A percentile compares a stretch with the other conserved stretches of the same genome.
Evolutionary conservation across 2,797 vertebrate genomes (phyloP).

Genomic region (Clarias laeviceps): DNA sequence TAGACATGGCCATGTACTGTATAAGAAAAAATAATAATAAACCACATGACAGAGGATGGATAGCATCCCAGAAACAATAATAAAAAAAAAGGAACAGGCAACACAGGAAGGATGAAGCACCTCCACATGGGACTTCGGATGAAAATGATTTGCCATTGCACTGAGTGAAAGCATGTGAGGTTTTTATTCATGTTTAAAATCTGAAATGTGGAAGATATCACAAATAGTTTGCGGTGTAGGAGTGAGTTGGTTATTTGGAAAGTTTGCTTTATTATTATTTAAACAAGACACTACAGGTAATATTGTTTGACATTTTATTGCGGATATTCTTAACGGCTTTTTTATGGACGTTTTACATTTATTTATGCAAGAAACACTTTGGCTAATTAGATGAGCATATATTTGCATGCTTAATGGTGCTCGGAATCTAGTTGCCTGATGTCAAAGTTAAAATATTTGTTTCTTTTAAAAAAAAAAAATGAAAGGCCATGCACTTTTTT

Average conservation of each 20-base stretch:
- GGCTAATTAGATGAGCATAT: slow-evolving; percentile 1
- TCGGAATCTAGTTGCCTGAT: neutral
- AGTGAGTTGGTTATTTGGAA: neutral
- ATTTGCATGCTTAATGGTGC: neutral
- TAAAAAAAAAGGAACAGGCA: neutral
- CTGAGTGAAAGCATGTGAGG: neutral
- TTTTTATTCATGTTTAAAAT: neutral
- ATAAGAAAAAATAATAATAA: neutral
- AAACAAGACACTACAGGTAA: neutral
- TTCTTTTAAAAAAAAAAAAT: neutral
- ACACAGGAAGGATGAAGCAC: neutral
- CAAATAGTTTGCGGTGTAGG: neutral
- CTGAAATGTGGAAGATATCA: neutral
- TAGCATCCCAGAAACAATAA: neutral
- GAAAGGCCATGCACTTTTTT: neutral
- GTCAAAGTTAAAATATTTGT: neutral
- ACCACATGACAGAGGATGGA: neutral
- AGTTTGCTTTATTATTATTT: neutral
- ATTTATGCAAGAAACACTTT: neutral
- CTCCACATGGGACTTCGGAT: neutral
- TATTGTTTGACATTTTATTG: neutral
- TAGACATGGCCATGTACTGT: neutral
- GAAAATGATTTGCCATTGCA: slow-evolving; percentile 5
- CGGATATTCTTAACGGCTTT: neutral
- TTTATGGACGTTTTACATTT: neutral